A percentile compares a stretch with the other conserved stretches of the same genome.
These are phyloP conservation scores for Gallinago stenura DNA, from an alignment of 2,797 vertebrate genomes.

Conservation along the genomic window DNA sequence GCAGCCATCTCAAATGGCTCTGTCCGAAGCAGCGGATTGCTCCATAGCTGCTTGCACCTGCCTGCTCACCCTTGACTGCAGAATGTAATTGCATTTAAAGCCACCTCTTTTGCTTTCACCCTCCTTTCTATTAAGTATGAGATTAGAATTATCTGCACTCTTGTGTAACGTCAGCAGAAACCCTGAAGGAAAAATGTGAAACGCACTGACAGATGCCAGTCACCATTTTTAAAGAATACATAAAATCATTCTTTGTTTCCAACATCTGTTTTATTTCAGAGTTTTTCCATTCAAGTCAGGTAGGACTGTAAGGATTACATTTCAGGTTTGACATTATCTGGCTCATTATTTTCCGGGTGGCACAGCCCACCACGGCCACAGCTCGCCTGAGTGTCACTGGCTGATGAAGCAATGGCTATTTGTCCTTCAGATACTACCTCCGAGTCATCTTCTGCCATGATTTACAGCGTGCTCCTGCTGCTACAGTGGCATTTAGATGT, in stretches of 20 bases:
- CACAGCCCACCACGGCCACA: rapidly evolving
- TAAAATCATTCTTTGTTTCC: background rate
- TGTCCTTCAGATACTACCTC: constrained; percentile 49
- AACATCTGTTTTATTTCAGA: background rate
- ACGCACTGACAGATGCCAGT: background rate
- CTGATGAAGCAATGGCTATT: constrained; percentile 56
- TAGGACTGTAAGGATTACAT: background rate
- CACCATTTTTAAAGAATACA: background rate
- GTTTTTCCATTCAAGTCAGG: background rate
- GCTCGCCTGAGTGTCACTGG: background rate
- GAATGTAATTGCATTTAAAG: background rate
- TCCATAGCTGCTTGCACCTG: background rate
- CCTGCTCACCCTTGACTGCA: background rate
- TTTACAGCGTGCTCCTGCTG: background rate
- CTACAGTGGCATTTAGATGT: background rate
- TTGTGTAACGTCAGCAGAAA: background rate
- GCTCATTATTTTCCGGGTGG: background rate
- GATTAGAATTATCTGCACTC: background rate
- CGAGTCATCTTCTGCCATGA: background rate
- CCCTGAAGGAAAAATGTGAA: background rate
- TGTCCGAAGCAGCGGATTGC: background rate
- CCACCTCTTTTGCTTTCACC: background rate
- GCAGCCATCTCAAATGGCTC: constrained; percentile 17
- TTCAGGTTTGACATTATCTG: background rate
- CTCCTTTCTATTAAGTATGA: background rate